Conservation (phyloP, 2,797 vertebrate species). For the Antrozous pallidus region DNA sequence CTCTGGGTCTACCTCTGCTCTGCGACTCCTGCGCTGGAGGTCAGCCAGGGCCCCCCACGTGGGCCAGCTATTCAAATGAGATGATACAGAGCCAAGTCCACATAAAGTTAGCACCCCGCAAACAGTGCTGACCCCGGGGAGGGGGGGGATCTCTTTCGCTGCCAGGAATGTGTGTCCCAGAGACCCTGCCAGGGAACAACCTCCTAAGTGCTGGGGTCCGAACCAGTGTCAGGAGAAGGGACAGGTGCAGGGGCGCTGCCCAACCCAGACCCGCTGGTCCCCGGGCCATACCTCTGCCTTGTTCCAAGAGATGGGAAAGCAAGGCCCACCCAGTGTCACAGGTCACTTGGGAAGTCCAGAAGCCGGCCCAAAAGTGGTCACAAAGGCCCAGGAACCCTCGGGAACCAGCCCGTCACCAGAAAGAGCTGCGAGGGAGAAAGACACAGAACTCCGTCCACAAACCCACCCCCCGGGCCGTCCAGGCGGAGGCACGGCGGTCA, state of each 20-base stretch:
- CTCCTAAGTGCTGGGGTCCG: background rate
- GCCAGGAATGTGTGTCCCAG: background rate
- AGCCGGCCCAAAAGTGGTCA: background rate
- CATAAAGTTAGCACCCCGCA: background rate
- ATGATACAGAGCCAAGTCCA: background rate
- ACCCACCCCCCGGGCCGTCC: fast-evolving
- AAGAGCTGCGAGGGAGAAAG: background rate
- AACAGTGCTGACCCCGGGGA: too few relatives aligned
- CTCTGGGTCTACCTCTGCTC: fast-evolving
- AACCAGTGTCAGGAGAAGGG: background rate
- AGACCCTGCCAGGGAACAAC: background rate
- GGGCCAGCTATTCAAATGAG: background rate
- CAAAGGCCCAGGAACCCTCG: background rate
- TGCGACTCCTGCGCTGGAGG: fast-evolving
- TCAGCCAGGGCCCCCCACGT: background rate
- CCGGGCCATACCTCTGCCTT: background rate
- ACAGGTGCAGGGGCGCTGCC: background rate
- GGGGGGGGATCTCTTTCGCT: too few relatives aligned
- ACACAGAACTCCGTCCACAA: background rate
- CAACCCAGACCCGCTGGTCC: fast-evolving
- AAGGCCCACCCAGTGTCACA: background rate
- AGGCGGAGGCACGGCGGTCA: background rate
- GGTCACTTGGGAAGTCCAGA: background rate
- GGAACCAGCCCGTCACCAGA: background rate
- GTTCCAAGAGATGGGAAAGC: background rate